Evolutionary conservation across 2,888 invertebrate species (phyloP).

Genomic region (Ochropleura leucogaster): DNA sequence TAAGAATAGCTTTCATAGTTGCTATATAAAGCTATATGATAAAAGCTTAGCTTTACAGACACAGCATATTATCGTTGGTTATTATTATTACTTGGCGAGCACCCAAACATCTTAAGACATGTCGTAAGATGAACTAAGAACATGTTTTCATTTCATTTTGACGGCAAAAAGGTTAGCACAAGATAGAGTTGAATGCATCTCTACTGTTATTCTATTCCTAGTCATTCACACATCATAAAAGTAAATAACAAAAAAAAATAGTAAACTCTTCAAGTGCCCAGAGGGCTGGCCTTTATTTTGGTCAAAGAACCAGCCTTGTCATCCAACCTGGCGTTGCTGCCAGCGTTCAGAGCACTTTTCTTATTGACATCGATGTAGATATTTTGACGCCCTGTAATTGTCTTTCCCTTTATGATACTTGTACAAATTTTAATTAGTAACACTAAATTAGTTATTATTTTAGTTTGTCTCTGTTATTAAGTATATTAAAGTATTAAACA

Average conservation of each 20-base stretch:
- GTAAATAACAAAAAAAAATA: neutral
- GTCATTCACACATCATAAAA: conserved; percentile 18
- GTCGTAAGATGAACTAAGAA: conserved; percentile 55
- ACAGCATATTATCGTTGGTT: conserved; percentile 41
- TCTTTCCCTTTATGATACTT: no score
- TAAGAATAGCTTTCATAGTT: conserved; percentile 65
- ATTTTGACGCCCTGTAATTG: no score
- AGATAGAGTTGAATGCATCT: neutral
- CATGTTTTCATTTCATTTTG: conserved; percentile 42
- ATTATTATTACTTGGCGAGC: conserved; percentile 65
- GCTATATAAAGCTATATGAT: conserved; percentile 57
- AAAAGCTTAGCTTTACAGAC: conserved; percentile 38
- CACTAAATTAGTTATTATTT: no score
- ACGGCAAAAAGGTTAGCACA: conserved; percentile 20
- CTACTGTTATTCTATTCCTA: conserved; percentile 21
- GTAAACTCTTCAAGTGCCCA: no score
- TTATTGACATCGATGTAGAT: no score
- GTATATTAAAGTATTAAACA: no score
- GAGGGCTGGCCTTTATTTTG: no score
- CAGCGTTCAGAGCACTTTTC: no score
- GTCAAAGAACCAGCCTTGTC: no score
- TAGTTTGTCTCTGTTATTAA: no score
- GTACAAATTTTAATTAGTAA: no score
- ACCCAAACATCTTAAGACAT: conserved; percentile 60
- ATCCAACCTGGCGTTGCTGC: no score